A percentile compares a stretch with the other conserved stretches of the same genome.
phyloP scores from a whole-genome alignment of 2,113 vertebrate species.

The Gavia stellata region DNA sequence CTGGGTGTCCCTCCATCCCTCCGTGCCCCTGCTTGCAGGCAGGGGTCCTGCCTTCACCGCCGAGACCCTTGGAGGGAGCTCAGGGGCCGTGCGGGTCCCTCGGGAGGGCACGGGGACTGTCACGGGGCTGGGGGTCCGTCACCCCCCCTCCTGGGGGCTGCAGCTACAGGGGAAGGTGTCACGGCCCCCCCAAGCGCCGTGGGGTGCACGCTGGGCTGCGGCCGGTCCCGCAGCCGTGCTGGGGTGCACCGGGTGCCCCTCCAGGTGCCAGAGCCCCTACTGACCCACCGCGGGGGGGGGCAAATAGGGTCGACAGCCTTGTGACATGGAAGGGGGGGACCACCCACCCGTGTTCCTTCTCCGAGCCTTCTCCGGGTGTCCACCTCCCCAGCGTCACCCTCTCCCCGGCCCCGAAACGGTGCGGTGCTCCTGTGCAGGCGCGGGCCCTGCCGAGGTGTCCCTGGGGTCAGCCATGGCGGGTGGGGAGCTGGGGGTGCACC shows the following conservation, averaged over 20 bases:
- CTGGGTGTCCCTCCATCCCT: not conserved
- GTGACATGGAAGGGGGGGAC: not conserved
- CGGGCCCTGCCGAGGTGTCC: not conserved
- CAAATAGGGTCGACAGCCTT: too few relatives aligned
- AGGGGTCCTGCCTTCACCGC: not conserved
- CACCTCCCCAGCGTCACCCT: not conserved
- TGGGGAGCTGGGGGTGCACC: not conserved
- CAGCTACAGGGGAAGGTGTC: not conserved
- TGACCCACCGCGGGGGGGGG: not conserved
- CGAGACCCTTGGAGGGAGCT: not conserved
- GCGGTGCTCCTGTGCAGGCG: too few relatives aligned
- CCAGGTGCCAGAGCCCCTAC: not conserved
- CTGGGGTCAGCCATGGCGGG: not conserved
- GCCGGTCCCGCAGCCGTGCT: too few relatives aligned
- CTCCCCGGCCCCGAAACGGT: too few relatives aligned
- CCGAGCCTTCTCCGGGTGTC: not conserved
- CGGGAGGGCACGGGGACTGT: not conserved
- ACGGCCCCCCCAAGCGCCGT: not conserved
- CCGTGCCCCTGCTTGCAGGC: too few relatives aligned
- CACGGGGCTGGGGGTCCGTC: not conserved
- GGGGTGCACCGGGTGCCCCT: not conserved
- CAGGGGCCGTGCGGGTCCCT: not conserved
- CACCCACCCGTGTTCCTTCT: not conserved
- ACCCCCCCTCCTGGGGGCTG: not conserved
- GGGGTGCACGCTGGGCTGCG: not conserved